These are phyloP conservation scores for Oreonectes daqikongensis DNA, from an alignment of 2,797 vertebrate genomes.

Conservation along the genomic window DNA sequence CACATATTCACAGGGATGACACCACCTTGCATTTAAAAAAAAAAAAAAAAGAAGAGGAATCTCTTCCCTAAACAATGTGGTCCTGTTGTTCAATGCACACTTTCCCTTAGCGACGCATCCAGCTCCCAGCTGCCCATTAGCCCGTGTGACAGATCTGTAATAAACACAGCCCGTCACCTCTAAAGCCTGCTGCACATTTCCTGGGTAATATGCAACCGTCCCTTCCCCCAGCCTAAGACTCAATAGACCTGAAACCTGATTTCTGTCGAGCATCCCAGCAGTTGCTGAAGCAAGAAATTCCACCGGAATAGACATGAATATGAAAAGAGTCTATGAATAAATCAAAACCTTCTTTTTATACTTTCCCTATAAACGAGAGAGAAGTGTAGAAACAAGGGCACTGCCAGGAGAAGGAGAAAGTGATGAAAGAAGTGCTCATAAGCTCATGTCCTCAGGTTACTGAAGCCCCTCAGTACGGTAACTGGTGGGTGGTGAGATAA, in stretches of 20 bases:
- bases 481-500: slow-evolving; percentile 65
- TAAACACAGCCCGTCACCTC: slow-evolving; percentile 85
- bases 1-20: neutral
- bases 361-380: slow-evolving; percentile 65
- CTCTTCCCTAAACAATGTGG: slow-evolving; percentile 44
- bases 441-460: slow-evolving; percentile 64
- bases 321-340: slow-evolving; percentile 83
- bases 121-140: slow-evolving; percentile 75
- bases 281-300: slow-evolving; percentile 74
- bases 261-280: slow-evolving; percentile 68
- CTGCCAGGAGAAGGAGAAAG: slow-evolving; percentile 44
- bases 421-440: slow-evolving; percentile 71
- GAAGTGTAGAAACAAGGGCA: slow-evolving; percentile 61
- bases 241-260: slow-evolving; percentile 80
- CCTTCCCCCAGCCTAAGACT: slow-evolving; percentile 67
- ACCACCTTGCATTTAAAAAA: slow-evolving; percentile 8
- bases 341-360: slow-evolving; percentile 74
- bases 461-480: slow-evolving; percentile 66
- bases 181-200: slow-evolving; percentile 81
- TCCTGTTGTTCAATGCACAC: slow-evolving; percentile 62
- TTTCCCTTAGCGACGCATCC: slow-evolving; percentile 57
- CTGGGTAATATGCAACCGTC: slow-evolving; percentile 76
- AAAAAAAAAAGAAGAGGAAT: slow-evolving; percentile 32
- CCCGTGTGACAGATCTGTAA: slow-evolving; percentile 84
- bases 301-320: slow-evolving; percentile 81